phyloP scores from a whole-genome alignment of 1,140 invertebrate species.

The Berghia stephanieae region DNA sequence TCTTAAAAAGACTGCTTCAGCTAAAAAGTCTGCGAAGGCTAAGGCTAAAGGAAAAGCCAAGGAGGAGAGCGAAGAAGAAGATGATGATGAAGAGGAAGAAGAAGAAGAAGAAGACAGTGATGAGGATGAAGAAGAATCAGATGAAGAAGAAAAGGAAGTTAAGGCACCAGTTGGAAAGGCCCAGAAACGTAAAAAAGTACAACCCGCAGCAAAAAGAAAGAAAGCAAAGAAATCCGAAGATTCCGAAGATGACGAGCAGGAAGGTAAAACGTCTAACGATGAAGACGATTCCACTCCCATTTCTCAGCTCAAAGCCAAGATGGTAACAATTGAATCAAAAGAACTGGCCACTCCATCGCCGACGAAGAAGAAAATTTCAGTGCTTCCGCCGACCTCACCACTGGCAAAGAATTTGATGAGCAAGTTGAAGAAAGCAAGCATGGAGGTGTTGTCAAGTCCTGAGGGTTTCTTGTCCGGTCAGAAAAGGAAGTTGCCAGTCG shows the following conservation, averaged over 20 bases:
- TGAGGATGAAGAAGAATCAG: not conserved
- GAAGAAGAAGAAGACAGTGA: constrained; percentile 15
- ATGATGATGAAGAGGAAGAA: constrained; percentile 20
- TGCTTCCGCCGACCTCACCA: not conserved
- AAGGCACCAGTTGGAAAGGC: not conserved
- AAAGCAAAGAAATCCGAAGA: not conserved
- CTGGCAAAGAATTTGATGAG: constrained; percentile 10
- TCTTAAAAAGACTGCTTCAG: constrained; percentile 48
- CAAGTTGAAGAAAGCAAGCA: not conserved
- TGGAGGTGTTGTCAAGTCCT: not conserved
- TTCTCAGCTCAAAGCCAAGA: constrained; percentile 23
- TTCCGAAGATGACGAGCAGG: too few relatives aligned
- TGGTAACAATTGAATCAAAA: too few relatives aligned
- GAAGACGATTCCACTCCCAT: constrained; percentile 25
- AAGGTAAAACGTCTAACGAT: constrained; percentile 12
- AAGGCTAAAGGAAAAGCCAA: constrained; percentile 33
- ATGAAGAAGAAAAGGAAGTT: constrained; percentile 14
- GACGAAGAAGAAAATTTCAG: not conserved
- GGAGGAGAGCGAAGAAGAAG: constrained; percentile 33
- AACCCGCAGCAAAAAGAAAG: not conserved
- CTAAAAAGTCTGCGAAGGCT: constrained; percentile 26
- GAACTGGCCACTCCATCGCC: too few relatives aligned
- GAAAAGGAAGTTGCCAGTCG: not conserved
- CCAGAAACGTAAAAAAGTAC: not conserved
- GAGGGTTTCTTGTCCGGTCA: not conserved